Conservation (phyloP, 2,888 invertebrate species). For the Digitonthophagus gazella region DNA sequence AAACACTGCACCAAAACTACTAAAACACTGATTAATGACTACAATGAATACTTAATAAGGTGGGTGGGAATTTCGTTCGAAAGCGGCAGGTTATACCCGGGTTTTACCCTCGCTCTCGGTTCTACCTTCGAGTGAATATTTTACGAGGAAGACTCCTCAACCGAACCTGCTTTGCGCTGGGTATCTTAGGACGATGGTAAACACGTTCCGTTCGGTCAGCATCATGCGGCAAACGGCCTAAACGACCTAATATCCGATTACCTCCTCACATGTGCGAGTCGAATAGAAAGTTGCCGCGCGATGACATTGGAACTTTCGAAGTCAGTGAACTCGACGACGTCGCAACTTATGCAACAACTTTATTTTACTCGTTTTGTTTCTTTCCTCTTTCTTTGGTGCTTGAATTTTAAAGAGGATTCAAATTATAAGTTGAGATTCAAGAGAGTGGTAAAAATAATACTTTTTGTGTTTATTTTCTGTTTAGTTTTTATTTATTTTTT, state of each 20-base stretch:
- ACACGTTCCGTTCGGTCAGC: not conserved
- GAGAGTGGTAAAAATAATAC: too few relatives aligned
- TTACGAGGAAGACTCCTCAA: not conserved
- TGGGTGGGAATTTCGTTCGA: not conserved
- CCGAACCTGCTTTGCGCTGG: not conserved
- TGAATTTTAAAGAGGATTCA: too few relatives aligned
- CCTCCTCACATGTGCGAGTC: not conserved
- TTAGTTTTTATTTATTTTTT: too few relatives aligned
- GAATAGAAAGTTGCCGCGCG: not conserved
- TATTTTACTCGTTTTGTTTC: too few relatives aligned
- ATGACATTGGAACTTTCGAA: not conserved
- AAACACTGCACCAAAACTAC: not conserved
- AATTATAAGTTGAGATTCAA: too few relatives aligned
- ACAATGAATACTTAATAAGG: not conserved
- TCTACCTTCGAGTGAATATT: not conserved
- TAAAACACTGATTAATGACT: not conserved
- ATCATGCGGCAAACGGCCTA: not conserved
- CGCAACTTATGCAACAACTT: too few relatives aligned
- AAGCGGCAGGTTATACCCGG: not conserved
- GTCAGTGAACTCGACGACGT: not conserved
- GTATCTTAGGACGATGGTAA: not conserved
- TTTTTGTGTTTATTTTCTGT: too few relatives aligned
- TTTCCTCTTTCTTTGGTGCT: too few relatives aligned
- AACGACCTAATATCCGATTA: not conserved
- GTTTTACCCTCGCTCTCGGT: too few relatives aligned